Evolutionary conservation across 2,797 vertebrate species (phyloP).

Genomic region (Mus spretus): DNA sequence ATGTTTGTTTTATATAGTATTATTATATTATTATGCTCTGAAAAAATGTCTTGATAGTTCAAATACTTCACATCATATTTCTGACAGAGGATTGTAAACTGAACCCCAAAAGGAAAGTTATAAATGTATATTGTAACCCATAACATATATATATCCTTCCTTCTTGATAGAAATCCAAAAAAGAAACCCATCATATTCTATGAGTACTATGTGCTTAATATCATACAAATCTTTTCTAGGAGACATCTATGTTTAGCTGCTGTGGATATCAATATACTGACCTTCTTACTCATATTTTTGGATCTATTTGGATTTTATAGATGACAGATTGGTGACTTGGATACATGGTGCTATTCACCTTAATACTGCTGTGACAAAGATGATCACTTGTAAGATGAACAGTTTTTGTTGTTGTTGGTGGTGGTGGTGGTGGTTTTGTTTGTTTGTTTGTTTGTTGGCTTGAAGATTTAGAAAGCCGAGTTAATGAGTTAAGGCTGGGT

Average conservation of each 20-base stretch:
- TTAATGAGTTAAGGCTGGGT: neutral
- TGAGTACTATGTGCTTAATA: neutral
- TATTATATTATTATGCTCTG: neutral
- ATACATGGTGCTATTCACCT: neutral
- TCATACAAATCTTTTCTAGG: neutral
- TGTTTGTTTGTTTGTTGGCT: no score
- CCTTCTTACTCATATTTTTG: neutral
- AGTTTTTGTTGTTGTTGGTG: neutral
- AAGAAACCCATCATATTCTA: neutral
- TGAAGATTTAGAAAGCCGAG: neutral
- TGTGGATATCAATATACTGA: neutral
- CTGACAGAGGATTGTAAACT: neutral
- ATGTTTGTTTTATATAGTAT: neutral
- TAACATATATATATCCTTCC: neutral
- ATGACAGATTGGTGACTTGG: neutral
- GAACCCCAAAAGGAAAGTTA: neutral
- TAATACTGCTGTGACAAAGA: neutral
- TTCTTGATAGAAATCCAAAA: neutral
- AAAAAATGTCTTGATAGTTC: neutral
- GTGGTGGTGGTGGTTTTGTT: no score
- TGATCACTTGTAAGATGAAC: neutral
- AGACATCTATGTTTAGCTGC: neutral
- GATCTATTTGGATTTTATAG: neutral
- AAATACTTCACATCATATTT: neutral
- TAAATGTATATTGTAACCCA: neutral